phyloP scores from a whole-genome alignment of 2,113 vertebrate genomes.

The Murina feae region DNA sequence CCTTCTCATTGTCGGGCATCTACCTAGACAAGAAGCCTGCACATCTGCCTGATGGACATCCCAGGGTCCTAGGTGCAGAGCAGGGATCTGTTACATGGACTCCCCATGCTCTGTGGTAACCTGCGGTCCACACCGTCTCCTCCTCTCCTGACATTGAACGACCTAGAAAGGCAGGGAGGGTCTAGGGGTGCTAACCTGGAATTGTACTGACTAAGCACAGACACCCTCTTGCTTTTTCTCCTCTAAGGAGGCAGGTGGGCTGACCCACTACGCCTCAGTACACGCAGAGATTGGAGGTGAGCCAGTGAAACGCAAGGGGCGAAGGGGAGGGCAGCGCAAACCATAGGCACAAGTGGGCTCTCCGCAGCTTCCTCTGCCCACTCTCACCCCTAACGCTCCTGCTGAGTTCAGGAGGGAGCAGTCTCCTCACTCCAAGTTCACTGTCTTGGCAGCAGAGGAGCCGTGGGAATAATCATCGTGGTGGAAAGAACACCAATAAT shows the following conservation, averaged over 20 bases:
- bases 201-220: not conserved
- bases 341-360: not conserved
- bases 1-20: not conserved
- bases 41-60: not conserved
- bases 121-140: fast-evolving
- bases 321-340: fast-evolving
- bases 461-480: not conserved
- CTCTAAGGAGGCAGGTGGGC: not conserved
- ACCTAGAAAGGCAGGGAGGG: not conserved
- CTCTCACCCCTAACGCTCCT: not conserved
- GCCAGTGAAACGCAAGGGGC: not conserved
- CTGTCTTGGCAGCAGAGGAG: not conserved
- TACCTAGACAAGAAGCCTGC: not conserved
- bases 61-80: not conserved
- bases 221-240: not conserved
- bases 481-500: not conserved
- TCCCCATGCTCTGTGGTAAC: not conserved
- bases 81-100: not conserved
- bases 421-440: not conserved
- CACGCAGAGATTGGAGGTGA: not conserved
- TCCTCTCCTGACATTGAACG: not conserved
- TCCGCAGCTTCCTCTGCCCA: not conserved
- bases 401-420: too few relatives aligned
- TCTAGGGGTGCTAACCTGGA: not conserved
- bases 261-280: not conserved